Base-by-base conservation (phyloP, 2,797 vertebrate genomes). In the Xenops minutus region DNA sequence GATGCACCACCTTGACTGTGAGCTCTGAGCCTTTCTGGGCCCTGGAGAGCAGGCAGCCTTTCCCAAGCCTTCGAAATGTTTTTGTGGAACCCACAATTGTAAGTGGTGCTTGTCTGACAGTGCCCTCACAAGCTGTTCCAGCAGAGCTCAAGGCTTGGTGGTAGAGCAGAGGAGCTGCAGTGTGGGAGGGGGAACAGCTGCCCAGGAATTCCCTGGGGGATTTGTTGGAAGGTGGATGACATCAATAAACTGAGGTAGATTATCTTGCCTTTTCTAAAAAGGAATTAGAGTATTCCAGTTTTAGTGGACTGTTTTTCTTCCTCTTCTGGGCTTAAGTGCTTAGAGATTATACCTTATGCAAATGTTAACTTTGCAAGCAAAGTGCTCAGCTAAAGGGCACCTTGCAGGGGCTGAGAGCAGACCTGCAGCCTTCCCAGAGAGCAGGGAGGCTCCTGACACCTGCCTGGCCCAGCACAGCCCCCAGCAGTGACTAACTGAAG, bases 241-340 rank as follows among this genome's bases (percentile, higher is more conserved):
- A 89, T 81, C 54, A 85, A 15, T 88, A 48, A 81, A 78, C 49
- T 51, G 82, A 89, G 82, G 43, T 92, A 93, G 92, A 94, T 94
- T 78, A 83, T 91, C 44, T 54, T 96, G 64, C 69, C 51, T 91
- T 89, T 91, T 89, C 84, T 69, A 55, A 72, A 83, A 51, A 89
- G 62, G 64, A 94, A 85, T 91, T 93, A 85, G 39, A 91, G 62
- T 80, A 59, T 89, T 95, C 68, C 66, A 88, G 2, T 89, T 94
- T 84, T 68, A 88, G 91, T 75, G 62, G 66, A 12, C 79, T 93
- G 58, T 49, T 89, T 96, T 96, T 79, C 89, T 95, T 92, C 48
- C 36, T 82, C n/a, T 80, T 88, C 82, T 88, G 89, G 56, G 78
- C 41, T 96, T 92, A 94, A 46, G 54, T 80, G 76, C 82, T 86